Base-by-base conservation (phyloP, 2,888 invertebrate species). In the Rhyacophila evoluta region DNA sequence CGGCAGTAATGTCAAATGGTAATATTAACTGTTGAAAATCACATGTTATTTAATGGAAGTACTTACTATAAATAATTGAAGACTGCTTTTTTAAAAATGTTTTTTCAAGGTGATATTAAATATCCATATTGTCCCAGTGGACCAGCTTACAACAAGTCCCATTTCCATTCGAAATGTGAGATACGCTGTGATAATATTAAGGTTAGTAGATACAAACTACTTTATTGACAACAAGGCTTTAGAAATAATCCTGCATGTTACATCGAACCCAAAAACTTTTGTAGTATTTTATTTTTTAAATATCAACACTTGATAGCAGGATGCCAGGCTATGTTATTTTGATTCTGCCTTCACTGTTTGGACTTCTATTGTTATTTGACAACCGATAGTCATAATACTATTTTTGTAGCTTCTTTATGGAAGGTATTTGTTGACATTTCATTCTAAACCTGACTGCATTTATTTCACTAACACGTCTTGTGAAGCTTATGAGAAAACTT, bases 161-260 rank as follows among this genome's bases (percentile, higher is more conserved):
- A 89, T n/a, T 88, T 88, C 76, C 86, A 87, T 77, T 85, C 89
- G 1, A 84, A 86, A 0, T 92, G 92, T 83, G 84, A 85, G 75
- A 87, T 89, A 69, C 84, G 80, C 71, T 91, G 91, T 83, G 84
- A 89, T 81, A 86, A 89, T 83, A 84, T 83, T 19, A 28, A 85
- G 85, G 89, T 87, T 76, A 74, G 55, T 72, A 29, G 11, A 38
- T 27, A 28, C 33, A 8, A 33, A 33, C 8, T 3, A 33, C 33
- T 5, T 33, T 33, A n/a, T n/a, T 33, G 33, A 33, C 33, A 33
- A 5, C 3, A 33, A 8, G 33, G 4, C 33, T 3, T 3, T 5
- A 33, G 33, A 33, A 33, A 8, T 33, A 33, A 33, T n/a, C n/a
- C n/a, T n/a, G n/a, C n/a, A n/a, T n/a, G n/a, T n/a, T n/a, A n/a